These are phyloP conservation scores for Misgurnus anguillicaudatus DNA, from an alignment of 2,113 vertebrate genomes.

Conservation along the genomic window DNA sequence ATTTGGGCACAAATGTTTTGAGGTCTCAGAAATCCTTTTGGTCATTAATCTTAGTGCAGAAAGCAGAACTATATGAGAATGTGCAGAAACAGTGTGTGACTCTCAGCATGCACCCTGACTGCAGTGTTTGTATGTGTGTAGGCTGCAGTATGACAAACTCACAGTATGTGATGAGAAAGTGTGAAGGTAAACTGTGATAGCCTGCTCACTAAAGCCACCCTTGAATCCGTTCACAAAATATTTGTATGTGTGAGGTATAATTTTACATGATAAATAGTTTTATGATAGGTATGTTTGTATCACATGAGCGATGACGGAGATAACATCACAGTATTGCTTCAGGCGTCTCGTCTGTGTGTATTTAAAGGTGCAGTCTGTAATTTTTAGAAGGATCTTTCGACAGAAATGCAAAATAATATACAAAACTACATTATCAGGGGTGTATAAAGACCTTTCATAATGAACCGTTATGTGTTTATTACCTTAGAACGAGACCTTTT, in stretches of 20 bases:
- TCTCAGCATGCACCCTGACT: conserved; percentile 34
- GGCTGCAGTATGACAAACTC: conserved; percentile 30
- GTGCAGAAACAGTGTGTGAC: background rate
- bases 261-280: too few relatives aligned
- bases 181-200: conserved; percentile 38
- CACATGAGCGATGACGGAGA: background rate
- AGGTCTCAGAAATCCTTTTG: background rate
- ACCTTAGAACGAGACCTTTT: too few relatives aligned
- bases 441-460: too few relatives aligned
- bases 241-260: background rate
- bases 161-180: conserved; percentile 14
- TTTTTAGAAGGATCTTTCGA: too few relatives aligned
- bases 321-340: too few relatives aligned
- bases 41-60: background rate
- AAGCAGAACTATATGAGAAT: background rate
- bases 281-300: background rate
- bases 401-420: too few relatives aligned
- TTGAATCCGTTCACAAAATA: background rate
- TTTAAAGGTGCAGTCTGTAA: too few relatives aligned
- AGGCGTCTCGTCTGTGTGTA: too few relatives aligned
- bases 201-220: background rate
- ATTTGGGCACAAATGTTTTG: too few relatives aligned
- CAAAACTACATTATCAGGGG: too few relatives aligned
- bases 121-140: conserved; percentile 10
- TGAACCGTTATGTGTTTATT: too few relatives aligned